Evolutionary conservation across 2,888 invertebrate species (phyloP).

Genomic region (Brenthis daphne): DNA sequence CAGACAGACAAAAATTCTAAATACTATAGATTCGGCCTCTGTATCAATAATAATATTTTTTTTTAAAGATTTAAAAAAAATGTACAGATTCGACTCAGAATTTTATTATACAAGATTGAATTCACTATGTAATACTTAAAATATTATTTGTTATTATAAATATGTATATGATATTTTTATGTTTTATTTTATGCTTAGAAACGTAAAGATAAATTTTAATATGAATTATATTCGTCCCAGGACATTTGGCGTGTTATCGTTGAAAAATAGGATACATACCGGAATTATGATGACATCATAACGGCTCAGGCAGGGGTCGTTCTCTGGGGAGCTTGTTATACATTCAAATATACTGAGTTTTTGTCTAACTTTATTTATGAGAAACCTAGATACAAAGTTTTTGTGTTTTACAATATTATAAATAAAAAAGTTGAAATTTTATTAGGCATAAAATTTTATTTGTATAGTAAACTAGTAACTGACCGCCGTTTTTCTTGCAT

Average conservation of each 20-base stretch:
- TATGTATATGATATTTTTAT: not conserved
- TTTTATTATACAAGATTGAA: too few species aligned
- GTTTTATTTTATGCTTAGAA: not conserved
- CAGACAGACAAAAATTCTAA: too few species aligned
- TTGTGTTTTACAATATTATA: too few species aligned
- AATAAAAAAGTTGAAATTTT: too few species aligned
- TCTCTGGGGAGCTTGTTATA: slow-evolving; percentile 37
- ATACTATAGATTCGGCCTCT: too few species aligned
- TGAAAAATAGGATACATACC: slow-evolving; percentile 26
- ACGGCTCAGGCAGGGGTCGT: slow-evolving; percentile 26
- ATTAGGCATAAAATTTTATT: too few species aligned
- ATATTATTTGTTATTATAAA: not conserved
- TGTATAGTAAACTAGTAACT: too few species aligned
- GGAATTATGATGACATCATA: slow-evolving; percentile 35
- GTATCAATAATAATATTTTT: too few species aligned
- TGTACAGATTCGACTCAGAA: too few species aligned
- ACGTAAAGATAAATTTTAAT: slow-evolving; percentile 5
- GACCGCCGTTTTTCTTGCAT: too few species aligned
- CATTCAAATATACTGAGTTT: slow-evolving; percentile 2
- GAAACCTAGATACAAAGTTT: not conserved
- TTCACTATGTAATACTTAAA: not conserved
- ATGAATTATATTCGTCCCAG: slow-evolving; percentile 13
- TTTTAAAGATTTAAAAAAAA: too few species aligned
- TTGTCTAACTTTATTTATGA: not conserved
- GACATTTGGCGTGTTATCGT: slow-evolving; percentile 26